Conservation (phyloP, 92 coral and sea anemone species). For the Umimayanthus chanpuru region DNA sequence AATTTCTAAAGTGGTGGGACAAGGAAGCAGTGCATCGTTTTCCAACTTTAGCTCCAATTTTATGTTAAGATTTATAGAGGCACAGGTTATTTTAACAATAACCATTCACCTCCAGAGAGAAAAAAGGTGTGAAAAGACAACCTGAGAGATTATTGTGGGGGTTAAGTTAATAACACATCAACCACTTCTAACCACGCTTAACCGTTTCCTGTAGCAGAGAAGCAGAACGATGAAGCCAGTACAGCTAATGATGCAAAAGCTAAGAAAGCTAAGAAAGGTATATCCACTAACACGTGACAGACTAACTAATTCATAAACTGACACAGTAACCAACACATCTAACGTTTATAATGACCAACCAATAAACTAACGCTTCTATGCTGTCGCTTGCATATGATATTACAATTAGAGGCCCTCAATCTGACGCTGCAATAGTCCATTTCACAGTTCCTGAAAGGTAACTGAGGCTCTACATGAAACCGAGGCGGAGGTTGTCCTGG, state of each 20-base stretch:
- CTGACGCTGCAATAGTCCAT: neutral
- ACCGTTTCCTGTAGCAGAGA: slow-evolving; percentile 8
- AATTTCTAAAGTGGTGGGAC: too few species aligned
- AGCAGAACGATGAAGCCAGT: neutral
- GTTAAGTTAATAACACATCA: neutral
- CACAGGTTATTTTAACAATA: too few species aligned
- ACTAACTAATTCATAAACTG: neutral
- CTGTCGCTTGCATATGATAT: neutral
- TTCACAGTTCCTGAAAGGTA: too few species aligned
- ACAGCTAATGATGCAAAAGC: slow-evolving; percentile 35
- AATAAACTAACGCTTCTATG: neutral
- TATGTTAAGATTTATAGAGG: too few species aligned
- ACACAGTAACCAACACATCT: neutral
- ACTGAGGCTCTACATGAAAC: too few species aligned
- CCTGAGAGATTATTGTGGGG: neutral
- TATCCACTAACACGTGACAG: neutral
- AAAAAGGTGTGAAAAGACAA: too few species aligned
- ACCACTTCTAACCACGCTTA: neutral
- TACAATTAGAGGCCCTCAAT: neutral
- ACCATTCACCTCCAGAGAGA: too few species aligned
- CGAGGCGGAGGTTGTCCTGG: too few species aligned
- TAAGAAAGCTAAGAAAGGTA: slow-evolving; percentile 24
- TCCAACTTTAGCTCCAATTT: too few species aligned
- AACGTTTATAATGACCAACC: neutral
- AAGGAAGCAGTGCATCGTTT: too few species aligned